Conservation (phyloP, 2,797 vertebrate genomes). For the Melanotaenia nigrans region DNA sequence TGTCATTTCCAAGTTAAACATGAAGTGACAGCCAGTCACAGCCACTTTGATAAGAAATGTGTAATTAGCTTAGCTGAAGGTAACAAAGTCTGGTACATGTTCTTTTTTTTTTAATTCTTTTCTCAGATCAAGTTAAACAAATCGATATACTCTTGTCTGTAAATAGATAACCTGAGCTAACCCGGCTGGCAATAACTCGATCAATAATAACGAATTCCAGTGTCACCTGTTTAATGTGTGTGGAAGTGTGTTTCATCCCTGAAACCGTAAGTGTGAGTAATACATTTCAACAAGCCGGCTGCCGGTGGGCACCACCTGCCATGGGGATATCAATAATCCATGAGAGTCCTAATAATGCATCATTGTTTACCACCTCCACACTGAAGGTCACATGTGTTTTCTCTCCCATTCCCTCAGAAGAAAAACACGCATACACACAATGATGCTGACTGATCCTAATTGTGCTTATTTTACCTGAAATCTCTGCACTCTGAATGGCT, state of each 20-base stretch:
- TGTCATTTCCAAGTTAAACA: neutral
- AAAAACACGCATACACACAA: constrained; percentile 12
- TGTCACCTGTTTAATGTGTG: constrained; percentile 19
- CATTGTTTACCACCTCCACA: constrained; percentile 58
- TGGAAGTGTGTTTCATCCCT: constrained; percentile 17
- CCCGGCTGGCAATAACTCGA: neutral
- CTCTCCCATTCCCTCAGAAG: neutral
- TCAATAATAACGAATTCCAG: neutral
- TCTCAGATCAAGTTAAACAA: neutral
- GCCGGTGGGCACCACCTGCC: constrained; percentile 61
- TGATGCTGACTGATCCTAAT: constrained; percentile 64
- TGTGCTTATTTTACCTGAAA: constrained; percentile 60
- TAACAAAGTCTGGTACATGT: neutral
- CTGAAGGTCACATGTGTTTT: constrained; percentile 50
- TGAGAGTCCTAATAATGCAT: constrained; percentile 61
- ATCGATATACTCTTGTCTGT: neutral
- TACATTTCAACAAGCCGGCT: constrained; percentile 44
- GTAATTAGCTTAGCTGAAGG: neutral
- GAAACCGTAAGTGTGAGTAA: constrained; percentile 33
- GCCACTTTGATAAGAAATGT: neutral
- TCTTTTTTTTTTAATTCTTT: neutral
- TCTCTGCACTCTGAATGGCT: constrained; percentile 45
- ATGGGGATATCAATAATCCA: constrained; percentile 70
- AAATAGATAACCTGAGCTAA: constrained; percentile 2
- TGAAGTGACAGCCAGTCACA: neutral